phyloP scores from a whole-genome alignment of 2,113 vertebrate species.

The Onychorhynchus coronatus region DNA sequence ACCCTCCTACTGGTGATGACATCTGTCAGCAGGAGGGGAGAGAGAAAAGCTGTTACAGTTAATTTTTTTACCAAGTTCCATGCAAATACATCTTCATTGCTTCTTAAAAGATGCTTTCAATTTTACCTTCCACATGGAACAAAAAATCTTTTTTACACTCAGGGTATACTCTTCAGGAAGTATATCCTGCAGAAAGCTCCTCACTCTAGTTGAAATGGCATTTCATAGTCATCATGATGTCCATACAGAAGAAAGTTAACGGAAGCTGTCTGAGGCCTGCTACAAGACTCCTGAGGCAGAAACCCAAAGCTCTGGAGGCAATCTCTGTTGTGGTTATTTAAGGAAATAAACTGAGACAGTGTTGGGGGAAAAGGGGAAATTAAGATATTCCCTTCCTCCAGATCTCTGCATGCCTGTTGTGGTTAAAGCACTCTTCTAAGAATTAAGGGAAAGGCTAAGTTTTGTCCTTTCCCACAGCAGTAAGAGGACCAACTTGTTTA shows the following conservation, averaged over 20 bases:
- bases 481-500: neutral
- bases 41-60: neutral
- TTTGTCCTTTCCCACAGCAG: neutral
- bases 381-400: neutral
- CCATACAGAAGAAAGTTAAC: neutral
- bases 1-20: neutral
- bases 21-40: neutral
- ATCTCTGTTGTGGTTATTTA: neutral
- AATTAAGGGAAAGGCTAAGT: neutral
- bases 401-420: neutral
- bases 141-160: neutral
- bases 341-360: neutral
- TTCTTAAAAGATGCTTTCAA: neutral
- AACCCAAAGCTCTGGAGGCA: neutral
- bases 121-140: neutral
- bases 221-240: neutral
- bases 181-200: neutral
- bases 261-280: neutral
- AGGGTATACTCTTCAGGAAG: neutral
- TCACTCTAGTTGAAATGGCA: neutral
- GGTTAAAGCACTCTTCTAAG: neutral
- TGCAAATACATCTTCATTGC: neutral
- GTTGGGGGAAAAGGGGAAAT: fast-evolving
- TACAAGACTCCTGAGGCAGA: neutral
- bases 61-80: neutral